Conservation (phyloP, 2,113 vertebrate species). For the Zosterops lateralis region DNA sequence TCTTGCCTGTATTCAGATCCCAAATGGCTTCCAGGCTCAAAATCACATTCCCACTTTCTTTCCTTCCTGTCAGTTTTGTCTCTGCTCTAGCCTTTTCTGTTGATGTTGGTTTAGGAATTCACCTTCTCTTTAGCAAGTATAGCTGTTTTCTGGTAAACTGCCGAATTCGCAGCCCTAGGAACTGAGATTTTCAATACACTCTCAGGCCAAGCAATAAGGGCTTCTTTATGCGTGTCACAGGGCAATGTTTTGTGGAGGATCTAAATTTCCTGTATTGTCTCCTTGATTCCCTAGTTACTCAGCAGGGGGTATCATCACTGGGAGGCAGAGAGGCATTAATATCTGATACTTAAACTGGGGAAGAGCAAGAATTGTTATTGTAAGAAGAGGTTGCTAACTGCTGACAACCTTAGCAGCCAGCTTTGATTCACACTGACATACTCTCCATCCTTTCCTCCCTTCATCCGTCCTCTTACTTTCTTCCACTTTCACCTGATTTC, state of each 20-base stretch:
- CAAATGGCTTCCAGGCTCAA: background rate
- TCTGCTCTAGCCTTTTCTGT: background rate
- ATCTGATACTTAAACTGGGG: background rate
- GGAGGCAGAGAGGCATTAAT: background rate
- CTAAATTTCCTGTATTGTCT: background rate
- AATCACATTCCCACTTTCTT: background rate
- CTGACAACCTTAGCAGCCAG: background rate
- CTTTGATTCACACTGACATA: background rate
- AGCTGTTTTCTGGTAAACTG: background rate
- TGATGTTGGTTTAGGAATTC: background rate
- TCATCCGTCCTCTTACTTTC: background rate
- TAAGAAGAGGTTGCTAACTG: background rate
- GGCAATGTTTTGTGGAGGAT: background rate
- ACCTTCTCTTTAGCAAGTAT: background rate
- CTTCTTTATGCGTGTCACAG: background rate
- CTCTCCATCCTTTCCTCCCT: background rate
- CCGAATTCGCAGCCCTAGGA: background rate
- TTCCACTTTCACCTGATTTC: background rate
- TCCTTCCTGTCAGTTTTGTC: background rate
- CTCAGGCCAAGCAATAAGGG: background rate
- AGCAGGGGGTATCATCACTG: accelerated
- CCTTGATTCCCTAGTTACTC: background rate
- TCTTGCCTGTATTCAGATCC: background rate
- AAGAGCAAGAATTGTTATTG: background rate
- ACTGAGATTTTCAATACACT: background rate